phyloP scores from a whole-genome alignment of 1,140 invertebrate species.

The Ceratosolen fusciceps region DNA sequence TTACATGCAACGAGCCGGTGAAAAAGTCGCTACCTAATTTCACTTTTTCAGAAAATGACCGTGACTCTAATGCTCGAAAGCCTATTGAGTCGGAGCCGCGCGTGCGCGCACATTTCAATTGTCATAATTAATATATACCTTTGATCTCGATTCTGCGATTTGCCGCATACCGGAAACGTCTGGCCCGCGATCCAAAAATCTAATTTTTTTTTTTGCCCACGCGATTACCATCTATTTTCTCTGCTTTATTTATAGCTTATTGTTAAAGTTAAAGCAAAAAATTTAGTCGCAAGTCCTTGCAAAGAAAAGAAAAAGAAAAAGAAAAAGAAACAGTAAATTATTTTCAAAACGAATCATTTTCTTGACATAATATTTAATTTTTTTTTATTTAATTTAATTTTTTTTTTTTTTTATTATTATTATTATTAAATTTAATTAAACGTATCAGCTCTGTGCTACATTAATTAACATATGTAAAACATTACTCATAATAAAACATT shows the following conservation, averaged over 20 bases:
- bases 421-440: too few relatives aligned
- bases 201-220: not conserved
- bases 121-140: slow-evolving; percentile 34
- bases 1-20: slow-evolving; percentile 1
- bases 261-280: not conserved
- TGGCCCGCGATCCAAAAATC: not conserved
- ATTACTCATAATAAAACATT: too few relatives aligned
- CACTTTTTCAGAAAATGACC: slow-evolving; percentile 47
- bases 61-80: slow-evolving; percentile 45
- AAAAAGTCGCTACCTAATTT: slow-evolving; percentile 44
- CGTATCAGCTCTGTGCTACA: too few relatives aligned
- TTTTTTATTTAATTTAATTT: too few relatives aligned
- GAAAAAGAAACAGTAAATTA: too few relatives aligned
- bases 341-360: too few relatives aligned
- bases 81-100: not conserved
- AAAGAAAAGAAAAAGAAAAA: too few relatives aligned
- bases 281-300: too few relatives aligned
- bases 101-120: not conserved
- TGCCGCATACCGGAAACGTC: slow-evolving; percentile 2
- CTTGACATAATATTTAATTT: too few relatives aligned
- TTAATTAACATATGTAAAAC: too few relatives aligned
- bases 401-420: too few relatives aligned
- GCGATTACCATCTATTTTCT: not conserved
- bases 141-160: slow-evolving; percentile 19
- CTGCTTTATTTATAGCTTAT: too few relatives aligned